Percentiles rank a stretch among this genome's conserved stretches.
Evolutionary conservation across 1,140 invertebrate species (phyloP).

Genomic region (Pseudachorutes palmiensis): DNA sequence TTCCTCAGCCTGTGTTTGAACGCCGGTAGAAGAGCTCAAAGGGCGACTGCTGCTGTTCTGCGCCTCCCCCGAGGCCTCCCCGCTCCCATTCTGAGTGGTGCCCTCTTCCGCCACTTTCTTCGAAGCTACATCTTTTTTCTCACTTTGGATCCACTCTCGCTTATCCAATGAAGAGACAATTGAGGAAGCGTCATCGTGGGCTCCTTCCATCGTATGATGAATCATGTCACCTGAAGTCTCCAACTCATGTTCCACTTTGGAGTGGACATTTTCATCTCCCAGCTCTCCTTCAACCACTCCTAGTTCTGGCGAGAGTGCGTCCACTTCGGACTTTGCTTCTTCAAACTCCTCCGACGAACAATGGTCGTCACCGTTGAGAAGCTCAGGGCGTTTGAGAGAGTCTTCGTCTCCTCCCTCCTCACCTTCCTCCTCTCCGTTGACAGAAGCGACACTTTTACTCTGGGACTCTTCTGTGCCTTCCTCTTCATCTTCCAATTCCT

Average conservation of each 20-base stretch:
- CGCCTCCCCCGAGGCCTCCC: background rate
- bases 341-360: constrained; percentile 30
- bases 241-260: background rate
- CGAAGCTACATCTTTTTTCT: constrained; percentile 23
- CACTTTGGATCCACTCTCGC: constrained; percentile 36
- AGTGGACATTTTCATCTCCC: constrained; percentile 28
- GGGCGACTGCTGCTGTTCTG: constrained; percentile 12
- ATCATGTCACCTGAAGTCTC: constrained; percentile 34
- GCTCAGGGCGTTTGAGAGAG: constrained; percentile 36
- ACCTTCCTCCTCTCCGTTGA: constrained; percentile 35
- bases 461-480: constrained; percentile 16
- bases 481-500: constrained; percentile 16
- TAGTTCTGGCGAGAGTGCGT: background rate
- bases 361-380: constrained; percentile 46
- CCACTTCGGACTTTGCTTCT: constrained; percentile 16
- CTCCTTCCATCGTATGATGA: constrained; percentile 35
- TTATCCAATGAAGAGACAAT: constrained; percentile 29
- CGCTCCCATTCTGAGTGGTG: background rate
- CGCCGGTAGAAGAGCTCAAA: constrained; percentile 61
- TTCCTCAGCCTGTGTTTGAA: constrained; percentile 55
- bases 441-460: constrained; percentile 9
- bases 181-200: constrained; percentile 34
- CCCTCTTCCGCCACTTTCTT: constrained; percentile 18
- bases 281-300: background rate
- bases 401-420: constrained; percentile 34